Evolutionary conservation across 2,797 vertebrate genomes (phyloP).

Genomic region (Notolabrus celidotus): DNA sequence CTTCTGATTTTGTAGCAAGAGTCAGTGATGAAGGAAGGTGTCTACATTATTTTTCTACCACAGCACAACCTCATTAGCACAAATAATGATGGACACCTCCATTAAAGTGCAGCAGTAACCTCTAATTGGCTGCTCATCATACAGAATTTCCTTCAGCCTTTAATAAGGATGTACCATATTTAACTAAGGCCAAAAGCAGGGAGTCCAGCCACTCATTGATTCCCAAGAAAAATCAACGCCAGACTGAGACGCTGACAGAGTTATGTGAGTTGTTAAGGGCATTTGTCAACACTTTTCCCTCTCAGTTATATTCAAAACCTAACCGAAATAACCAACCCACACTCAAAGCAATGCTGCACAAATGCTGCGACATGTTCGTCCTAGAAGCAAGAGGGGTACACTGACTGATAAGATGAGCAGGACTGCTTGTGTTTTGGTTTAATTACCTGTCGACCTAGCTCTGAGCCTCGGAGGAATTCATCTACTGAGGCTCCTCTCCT

Average conservation of each 20-base stretch:
- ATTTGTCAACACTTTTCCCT: background rate
- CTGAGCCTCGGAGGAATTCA: slow-evolving; percentile 95
- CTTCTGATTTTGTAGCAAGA: background rate
- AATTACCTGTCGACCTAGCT: slow-evolving; percentile 92
- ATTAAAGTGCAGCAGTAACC: background rate
- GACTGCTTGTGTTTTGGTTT: slow-evolving; percentile 19
- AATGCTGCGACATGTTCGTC: background rate
- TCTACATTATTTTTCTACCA: background rate
- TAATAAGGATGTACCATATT: background rate
- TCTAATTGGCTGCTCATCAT: background rate
- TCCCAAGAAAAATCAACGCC: background rate
- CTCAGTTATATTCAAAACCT: too few relatives aligned
- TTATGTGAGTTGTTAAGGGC: too few relatives aligned
- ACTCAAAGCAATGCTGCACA: too few relatives aligned
- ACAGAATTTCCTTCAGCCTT: background rate
- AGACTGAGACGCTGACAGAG: too few relatives aligned
- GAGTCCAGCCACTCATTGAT: background rate
- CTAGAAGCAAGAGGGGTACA: background rate
- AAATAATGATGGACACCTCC: background rate
- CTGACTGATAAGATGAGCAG: slow-evolving; percentile 17
- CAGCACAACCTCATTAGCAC: background rate
- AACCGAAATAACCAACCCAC: too few relatives aligned
- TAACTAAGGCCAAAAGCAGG: background rate
- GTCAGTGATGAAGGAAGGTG: background rate
- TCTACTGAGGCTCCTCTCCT: slow-evolving; percentile 94